A percentile compares a stretch with the other conserved stretches of the same genome.
Evolutionary conservation across 2,888 invertebrate species (phyloP).

Genomic region (Idaea straminata): DNA sequence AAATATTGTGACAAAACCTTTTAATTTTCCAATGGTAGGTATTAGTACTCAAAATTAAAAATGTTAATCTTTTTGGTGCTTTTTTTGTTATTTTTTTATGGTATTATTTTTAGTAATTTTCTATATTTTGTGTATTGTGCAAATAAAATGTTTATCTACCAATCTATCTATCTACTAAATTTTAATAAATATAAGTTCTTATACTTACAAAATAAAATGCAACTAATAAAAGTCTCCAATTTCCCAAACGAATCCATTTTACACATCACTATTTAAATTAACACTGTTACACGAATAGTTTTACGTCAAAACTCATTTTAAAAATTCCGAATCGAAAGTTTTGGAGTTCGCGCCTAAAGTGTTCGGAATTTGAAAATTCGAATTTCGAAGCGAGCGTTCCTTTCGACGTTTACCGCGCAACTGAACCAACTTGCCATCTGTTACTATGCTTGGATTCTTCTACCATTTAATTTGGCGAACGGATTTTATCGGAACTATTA

Average conservation of each 20-base stretch:
- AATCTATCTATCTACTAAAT: no score
- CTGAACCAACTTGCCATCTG: slow-evolving; percentile 15
- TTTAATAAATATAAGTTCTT: slow-evolving; percentile 3
- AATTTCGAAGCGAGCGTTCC: slow-evolving; percentile 19
- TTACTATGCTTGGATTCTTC: background rate
- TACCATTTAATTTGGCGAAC: background rate
- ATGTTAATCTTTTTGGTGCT: no score
- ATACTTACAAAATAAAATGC: slow-evolving; percentile 26
- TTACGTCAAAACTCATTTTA: slow-evolving; percentile 28
- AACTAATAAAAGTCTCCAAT: slow-evolving; percentile 17
- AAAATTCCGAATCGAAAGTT: slow-evolving; percentile 12
- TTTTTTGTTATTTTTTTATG: no score
- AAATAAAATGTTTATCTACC: no score
- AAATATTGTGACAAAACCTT: no score
- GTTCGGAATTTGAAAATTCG: slow-evolving; percentile 14
- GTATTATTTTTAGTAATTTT: no score
- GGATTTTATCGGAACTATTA: background rate
- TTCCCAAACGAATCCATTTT: slow-evolving; percentile 28
- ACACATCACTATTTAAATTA: slow-evolving; percentile 15
- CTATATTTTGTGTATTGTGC: no score
- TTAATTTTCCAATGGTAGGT: no score
- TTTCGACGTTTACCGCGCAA: slow-evolving; percentile 11
- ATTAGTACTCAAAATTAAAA: no score
- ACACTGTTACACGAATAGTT: slow-evolving; percentile 14
- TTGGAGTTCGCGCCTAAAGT: slow-evolving; percentile 19